These are phyloP conservation scores for Zaprionus bogoriensis DNA, from an alignment of 2,888 invertebrate genomes.

Conservation along the genomic window DNA sequence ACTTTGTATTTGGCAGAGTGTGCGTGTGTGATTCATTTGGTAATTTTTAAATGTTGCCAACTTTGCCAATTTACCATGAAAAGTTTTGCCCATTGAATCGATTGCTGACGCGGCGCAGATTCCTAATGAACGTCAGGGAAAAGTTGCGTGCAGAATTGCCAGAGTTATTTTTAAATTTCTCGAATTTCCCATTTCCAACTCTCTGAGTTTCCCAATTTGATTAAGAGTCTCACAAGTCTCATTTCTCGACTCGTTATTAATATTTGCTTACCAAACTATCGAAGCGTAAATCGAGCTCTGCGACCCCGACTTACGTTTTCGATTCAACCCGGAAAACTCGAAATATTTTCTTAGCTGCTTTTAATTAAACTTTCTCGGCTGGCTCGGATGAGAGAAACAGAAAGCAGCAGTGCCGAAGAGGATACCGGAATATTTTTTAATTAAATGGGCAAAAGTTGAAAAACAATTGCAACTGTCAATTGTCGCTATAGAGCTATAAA, in stretches of 20 bases:
- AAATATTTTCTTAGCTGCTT: not conserved
- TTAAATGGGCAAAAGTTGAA: not conserved
- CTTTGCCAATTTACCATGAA: not conserved
- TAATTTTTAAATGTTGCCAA: conserved; percentile 1
- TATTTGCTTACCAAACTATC: no score
- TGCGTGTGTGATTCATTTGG: no score
- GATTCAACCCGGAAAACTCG: not conserved
- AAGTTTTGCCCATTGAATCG: not conserved
- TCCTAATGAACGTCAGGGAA: no score
- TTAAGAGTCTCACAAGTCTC: no score
- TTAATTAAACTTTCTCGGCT: not conserved
- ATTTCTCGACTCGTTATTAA: no score
- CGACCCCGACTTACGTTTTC: not conserved
- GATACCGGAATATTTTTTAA: not conserved
- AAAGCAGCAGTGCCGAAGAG: not conserved
- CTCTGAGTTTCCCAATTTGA: no score
- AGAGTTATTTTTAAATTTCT: no score
- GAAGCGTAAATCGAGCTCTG: not conserved
- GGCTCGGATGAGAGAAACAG: no score
- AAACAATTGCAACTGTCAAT: no score
- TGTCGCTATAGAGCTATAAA: no score
- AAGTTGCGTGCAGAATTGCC: not conserved
- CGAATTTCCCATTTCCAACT: no score
- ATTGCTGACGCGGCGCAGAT: not conserved
- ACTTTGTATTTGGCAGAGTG: no score